Conservation (phyloP, 2,113 vertebrate species). For the Clupea harengus region DNA sequence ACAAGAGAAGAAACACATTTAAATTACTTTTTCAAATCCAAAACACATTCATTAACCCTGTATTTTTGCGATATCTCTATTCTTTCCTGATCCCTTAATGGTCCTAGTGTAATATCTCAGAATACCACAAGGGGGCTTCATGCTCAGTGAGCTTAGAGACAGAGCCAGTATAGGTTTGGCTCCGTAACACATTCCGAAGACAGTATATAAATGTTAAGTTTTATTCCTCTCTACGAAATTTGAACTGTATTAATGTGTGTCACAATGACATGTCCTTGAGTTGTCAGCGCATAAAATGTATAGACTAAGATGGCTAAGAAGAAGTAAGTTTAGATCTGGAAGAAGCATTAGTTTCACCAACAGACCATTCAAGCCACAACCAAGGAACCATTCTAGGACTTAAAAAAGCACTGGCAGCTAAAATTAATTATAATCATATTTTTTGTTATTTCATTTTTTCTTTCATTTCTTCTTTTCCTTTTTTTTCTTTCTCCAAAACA, state of each 20-base stretch:
- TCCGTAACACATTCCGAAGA: background rate
- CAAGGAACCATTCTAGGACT: background rate
- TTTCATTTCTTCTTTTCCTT: background rate
- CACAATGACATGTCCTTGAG: constrained; percentile 12
- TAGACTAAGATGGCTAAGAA: background rate
- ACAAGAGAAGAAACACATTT: background rate
- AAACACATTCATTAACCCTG: background rate
- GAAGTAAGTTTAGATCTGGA: background rate
- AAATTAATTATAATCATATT: background rate
- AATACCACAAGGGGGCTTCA: background rate
- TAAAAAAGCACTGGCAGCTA: background rate
- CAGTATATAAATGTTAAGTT: constrained; percentile 3
- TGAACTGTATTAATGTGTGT: constrained; percentile 1
- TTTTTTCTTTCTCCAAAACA: background rate
- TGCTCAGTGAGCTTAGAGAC: background rate
- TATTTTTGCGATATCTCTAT: background rate
- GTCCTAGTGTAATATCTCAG: background rate
- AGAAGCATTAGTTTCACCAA: constrained; percentile 6
- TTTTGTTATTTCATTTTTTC: background rate
- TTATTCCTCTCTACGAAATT: background rate
- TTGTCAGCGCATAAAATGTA: background rate
- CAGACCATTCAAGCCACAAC: background rate
- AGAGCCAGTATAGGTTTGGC: background rate
- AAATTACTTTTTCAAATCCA: background rate
- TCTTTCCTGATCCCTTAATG: background rate